Percentiles rank a stretch among this genome's conserved stretches.
phyloP scores from a whole-genome alignment of 2,113 vertebrate genomes.

The Nyctibius bracteatus region DNA sequence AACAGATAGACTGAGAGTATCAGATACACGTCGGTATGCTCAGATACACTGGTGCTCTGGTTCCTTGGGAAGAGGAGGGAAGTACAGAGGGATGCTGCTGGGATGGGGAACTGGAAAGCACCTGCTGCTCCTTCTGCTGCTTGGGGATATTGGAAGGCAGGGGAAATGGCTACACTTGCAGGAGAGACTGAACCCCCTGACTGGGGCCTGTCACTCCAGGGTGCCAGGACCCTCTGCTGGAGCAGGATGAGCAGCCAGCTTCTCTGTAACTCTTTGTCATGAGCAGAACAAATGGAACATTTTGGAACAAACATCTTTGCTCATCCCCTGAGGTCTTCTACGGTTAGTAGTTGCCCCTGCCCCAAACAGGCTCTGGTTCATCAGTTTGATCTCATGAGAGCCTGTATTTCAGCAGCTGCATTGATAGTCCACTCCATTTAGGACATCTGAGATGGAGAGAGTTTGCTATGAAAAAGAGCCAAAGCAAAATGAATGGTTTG shows the following conservation, averaged over 20 bases:
- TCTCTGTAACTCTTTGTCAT: not conserved
- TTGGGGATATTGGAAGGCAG: not conserved
- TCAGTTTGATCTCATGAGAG: not conserved
- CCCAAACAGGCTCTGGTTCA: not conserved
- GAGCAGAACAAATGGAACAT: not conserved
- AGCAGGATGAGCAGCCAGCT: not conserved
- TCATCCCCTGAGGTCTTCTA: not conserved
- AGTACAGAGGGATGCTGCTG: not conserved
- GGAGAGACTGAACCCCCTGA: not conserved
- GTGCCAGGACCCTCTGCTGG: not conserved
- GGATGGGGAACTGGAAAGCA: not conserved
- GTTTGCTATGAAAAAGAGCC: not conserved
- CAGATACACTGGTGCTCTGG: not conserved
- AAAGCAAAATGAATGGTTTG: not conserved
- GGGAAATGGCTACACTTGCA: not conserved
- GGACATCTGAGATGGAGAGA: not conserved
- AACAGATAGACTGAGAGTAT: not conserved
- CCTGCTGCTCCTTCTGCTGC: not conserved
- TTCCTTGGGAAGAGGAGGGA: not conserved
- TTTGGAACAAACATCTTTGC: not conserved
- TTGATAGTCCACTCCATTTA: not conserved
- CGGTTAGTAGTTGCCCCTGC: not conserved
- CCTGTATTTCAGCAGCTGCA: not conserved
- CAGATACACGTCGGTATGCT: accelerated
- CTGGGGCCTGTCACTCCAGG: not conserved